Evolutionary conservation across 2,888 invertebrate species (phyloP).

Genomic region (Morpho deidamia): DNA sequence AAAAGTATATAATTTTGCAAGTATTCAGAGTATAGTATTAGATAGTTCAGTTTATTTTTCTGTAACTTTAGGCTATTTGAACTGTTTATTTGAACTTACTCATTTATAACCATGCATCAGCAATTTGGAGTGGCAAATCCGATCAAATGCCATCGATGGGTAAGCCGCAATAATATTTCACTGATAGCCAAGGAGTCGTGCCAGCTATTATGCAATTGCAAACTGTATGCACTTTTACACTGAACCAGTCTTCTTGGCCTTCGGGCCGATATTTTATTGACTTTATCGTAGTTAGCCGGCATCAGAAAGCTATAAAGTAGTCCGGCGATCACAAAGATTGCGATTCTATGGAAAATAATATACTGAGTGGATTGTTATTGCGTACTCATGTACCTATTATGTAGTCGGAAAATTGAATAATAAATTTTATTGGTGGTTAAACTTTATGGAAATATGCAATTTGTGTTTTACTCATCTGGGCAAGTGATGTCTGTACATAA

Average conservation of each 20-base stretch:
- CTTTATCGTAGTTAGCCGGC: conserved; percentile 10
- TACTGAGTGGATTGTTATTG: conserved; percentile 6
- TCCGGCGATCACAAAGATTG: conserved; percentile 10
- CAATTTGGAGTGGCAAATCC: neutral
- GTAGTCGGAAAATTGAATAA: conserved; percentile 1
- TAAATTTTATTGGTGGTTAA: conserved; percentile 2
- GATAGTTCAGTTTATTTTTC: too few relatives aligned
- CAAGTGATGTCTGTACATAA: neutral
- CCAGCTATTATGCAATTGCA: conserved; percentile 29
- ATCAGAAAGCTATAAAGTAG: conserved; percentile 10
- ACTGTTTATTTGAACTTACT: too few relatives aligned
- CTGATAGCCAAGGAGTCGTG: conserved; percentile 26
- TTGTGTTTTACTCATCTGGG: conserved; percentile 2
- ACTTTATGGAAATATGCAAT: neutral
- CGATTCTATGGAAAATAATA: conserved; percentile 5
- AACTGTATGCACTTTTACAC: conserved; percentile 23
- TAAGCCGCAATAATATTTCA: conserved; percentile 27
- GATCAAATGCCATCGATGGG: neutral
- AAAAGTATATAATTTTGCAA: conserved; percentile 22
- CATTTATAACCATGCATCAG: too few relatives aligned
- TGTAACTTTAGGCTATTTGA: too few relatives aligned
- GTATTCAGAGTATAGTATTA: too few relatives aligned
- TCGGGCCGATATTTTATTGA: conserved; percentile 7
- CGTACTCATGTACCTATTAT: conserved; percentile 1
- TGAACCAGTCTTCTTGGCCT: neutral